These are phyloP conservation scores for Masnerella sp. DNA, from an alignment of 2,888 invertebrate species.

Conservation along the genomic window DNA sequence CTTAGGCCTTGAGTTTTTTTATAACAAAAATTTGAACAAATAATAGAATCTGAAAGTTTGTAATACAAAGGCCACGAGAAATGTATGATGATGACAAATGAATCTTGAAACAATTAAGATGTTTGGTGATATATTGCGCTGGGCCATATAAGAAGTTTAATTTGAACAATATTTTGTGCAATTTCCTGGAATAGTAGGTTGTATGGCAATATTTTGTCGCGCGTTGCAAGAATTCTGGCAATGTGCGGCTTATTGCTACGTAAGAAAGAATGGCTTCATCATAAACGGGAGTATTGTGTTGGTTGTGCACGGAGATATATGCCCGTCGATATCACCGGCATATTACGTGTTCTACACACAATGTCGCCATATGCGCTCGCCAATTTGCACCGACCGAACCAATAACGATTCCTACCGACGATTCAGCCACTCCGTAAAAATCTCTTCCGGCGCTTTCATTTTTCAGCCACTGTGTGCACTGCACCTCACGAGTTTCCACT, in stretches of 20 bases:
- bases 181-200: too few species aligned
- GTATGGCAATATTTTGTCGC: too few species aligned
- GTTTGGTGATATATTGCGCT: too few species aligned
- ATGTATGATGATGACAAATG: too few species aligned
- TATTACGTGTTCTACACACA: constrained; percentile 49
- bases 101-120: too few species aligned
- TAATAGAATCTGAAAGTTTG: too few species aligned
- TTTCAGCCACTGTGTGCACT: constrained; percentile 45
- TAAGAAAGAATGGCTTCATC: constrained; percentile 60
- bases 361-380: constrained; percentile 57
- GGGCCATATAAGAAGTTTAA: too few species aligned
- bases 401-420: constrained; percentile 53
- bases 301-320: constrained; percentile 38
- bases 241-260: constrained; percentile 54
- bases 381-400: constrained; percentile 54
- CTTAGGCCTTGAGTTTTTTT: too few species aligned
- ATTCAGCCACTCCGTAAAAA: constrained; percentile 53
- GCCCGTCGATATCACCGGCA: constrained; percentile 30
- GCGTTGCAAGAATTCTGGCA: constrained; percentile 44
- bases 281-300: constrained; percentile 44
- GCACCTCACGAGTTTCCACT: constrained; percentile 32
- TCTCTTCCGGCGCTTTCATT: constrained; percentile 45
- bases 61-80: too few species aligned
- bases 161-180: too few species aligned
- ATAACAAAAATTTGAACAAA: too few species aligned